Conservation (phyloP, 2,113 vertebrate species). For the Cyanoramphus novaezelandiae region DNA sequence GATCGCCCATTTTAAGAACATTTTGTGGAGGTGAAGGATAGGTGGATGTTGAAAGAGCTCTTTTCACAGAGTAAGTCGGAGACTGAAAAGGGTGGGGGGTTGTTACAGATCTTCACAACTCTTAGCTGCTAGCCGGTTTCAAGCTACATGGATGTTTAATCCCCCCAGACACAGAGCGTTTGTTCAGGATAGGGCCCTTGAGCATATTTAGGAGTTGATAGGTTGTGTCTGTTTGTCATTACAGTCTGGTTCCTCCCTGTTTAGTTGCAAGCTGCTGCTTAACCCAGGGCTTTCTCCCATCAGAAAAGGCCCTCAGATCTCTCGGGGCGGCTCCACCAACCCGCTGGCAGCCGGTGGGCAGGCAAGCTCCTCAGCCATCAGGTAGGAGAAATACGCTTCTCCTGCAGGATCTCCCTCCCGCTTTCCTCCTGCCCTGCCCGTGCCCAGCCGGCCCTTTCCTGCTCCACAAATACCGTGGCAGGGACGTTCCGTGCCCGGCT, state of each 20-base stretch:
- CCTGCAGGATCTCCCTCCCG: not conserved
- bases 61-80: not conserved
- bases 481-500: not conserved
- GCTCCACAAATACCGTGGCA: not conserved
- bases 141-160: not conserved
- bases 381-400: not conserved
- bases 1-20: conserved; percentile 9
- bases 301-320: not conserved
- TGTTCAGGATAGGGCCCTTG: conserved; percentile 33
- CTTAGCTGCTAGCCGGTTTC: not conserved
- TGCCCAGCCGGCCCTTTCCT: not conserved
- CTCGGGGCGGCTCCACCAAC: not conserved
- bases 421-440: not conserved
- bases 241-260: conserved; percentile 28
- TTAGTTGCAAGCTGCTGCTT: not conserved
- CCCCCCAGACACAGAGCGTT: not conserved
- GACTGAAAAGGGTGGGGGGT: not conserved
- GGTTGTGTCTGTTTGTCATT: conserved; percentile 51
- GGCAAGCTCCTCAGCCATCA: not conserved
- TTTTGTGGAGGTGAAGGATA: conserved; percentile 6
- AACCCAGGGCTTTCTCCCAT: conserved; percentile 1
- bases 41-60: not conserved
- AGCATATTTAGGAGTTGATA: conserved; percentile 23
- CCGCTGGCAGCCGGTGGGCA: not conserved
- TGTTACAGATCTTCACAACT: not conserved